phyloP scores from a whole-genome alignment of 2,797 vertebrate species.

The Dromococcyx pavoninus region DNA sequence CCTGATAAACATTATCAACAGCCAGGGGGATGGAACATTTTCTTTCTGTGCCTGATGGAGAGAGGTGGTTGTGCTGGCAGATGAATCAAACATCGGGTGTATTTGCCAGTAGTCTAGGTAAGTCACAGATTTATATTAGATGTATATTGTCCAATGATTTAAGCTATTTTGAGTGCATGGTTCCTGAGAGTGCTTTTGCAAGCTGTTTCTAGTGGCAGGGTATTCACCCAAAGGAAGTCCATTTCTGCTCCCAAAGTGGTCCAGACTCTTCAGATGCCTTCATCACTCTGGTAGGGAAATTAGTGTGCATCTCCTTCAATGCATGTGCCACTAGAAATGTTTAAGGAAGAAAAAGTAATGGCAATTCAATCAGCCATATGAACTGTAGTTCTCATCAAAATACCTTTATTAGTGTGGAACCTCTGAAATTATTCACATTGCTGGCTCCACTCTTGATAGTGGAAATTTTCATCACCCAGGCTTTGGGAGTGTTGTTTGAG shows the following conservation, averaged over 20 bases:
- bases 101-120: not conserved
- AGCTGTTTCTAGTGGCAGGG: not conserved
- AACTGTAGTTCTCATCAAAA: not conserved
- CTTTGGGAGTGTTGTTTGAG: no score
- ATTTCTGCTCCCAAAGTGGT: not conserved
- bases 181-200: not conserved
- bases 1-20: not conserved
- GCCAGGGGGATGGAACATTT: not conserved
- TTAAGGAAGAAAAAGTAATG: not conserved
- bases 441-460: not conserved
- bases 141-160: not conserved
- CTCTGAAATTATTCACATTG: not conserved
- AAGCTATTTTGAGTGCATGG: not conserved
- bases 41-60: not conserved
- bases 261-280: not conserved
- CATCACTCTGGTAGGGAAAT: not conserved
- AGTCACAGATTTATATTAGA: not conserved
- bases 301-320: not conserved
- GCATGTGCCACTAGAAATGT: not conserved
- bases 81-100: not conserved
- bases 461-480: not conserved
- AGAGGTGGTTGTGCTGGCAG: not conserved
- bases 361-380: rapidly evolving
- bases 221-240: not conserved
- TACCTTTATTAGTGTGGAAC: not conserved